Conservation (phyloP, 2,797 vertebrate species). For the Dromococcyx pavoninus region DNA sequence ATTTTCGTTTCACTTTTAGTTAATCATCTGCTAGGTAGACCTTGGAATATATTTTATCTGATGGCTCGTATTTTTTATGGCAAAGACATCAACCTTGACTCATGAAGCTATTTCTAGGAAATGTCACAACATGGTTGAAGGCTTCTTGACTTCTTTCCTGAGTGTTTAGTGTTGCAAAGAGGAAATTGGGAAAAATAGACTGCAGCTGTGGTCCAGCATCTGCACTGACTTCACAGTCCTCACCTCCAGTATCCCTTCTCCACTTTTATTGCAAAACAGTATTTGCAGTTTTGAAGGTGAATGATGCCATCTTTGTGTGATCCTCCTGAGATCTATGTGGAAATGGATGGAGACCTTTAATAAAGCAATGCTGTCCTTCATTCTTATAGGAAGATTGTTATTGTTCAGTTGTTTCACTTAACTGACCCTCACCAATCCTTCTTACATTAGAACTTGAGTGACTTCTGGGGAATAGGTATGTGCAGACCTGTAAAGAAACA, state of each 20-base stretch:
- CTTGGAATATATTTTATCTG: background rate
- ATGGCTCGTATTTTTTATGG: background rate
- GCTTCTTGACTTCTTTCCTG: background rate
- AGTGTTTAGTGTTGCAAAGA: background rate
- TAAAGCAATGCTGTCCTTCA: fast-evolving
- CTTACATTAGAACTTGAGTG: background rate
- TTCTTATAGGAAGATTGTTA: background rate
- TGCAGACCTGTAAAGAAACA: background rate
- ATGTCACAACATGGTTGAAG: background rate
- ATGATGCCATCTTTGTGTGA: fast-evolving
- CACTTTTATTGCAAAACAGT: background rate
- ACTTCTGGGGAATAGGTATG: background rate
- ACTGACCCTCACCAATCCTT: background rate
- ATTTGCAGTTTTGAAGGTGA: background rate
- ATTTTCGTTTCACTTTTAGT: background rate
- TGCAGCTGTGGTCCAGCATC: background rate
- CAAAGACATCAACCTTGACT: background rate
- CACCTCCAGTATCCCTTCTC: background rate
- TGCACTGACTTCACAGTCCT: background rate
- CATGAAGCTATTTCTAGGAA: background rate
- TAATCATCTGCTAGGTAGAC: background rate
- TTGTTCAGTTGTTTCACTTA: background rate
- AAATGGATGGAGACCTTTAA: background rate
- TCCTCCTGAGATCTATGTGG: background rate
- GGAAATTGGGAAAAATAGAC: background rate